A percentile compares a stretch with the other conserved stretches of the same genome.
These are phyloP conservation scores for Corythaeola cristata DNA, from an alignment of 2,113 vertebrate species.

Conservation along the genomic window DNA sequence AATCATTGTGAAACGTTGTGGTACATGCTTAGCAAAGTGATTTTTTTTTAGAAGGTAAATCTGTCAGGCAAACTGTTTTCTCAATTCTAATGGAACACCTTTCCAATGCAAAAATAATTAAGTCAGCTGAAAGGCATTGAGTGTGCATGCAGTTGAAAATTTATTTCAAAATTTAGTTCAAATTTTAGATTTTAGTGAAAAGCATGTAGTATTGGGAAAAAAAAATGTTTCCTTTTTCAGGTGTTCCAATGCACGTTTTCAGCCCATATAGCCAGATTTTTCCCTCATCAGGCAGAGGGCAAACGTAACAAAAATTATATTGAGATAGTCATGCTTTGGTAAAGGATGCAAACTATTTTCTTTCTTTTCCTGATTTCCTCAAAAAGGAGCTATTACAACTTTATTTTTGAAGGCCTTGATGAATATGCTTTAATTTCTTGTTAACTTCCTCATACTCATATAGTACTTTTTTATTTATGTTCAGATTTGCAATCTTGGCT, in stretches of 20 bases:
- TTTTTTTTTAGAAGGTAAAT: not conserved
- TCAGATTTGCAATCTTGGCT: not conserved
- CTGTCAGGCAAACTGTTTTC: not conserved
- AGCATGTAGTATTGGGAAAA: not conserved
- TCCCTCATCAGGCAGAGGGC: not conserved
- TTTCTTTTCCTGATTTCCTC: not conserved
- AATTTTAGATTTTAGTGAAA: not conserved
- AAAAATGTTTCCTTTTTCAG: not conserved
- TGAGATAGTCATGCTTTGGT: not conserved
- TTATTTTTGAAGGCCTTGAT: constrained; percentile 10
- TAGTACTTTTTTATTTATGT: not conserved
- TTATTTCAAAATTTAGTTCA: not conserved
- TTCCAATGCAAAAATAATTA: not conserved
- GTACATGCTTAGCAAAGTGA: not conserved
- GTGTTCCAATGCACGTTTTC: not conserved
- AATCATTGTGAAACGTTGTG: not conserved
- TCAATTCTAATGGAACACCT: not conserved
- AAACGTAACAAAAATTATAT: not conserved
- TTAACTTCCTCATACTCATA: not conserved
- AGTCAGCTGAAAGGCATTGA: not conserved
- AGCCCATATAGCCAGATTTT: not conserved
- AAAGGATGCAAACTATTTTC: not conserved
- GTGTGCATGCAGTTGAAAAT: not conserved
- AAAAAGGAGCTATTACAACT: constrained; percentile 16
- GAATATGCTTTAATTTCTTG: not conserved